phyloP scores from a whole-genome alignment of 2,113 vertebrate genomes.

The Chloebia gouldiae region DNA sequence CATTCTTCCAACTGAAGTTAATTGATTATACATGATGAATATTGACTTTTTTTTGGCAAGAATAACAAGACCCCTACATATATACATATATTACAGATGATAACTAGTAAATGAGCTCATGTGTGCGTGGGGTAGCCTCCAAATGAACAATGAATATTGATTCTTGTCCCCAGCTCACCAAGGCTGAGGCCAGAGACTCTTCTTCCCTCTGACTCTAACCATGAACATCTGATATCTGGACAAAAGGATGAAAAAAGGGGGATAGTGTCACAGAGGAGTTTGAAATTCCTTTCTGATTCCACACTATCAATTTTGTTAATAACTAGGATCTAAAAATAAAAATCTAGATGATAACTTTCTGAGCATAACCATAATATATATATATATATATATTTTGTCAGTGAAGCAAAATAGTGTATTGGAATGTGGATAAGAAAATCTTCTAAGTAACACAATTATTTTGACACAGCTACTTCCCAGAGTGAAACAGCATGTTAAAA shows the following conservation, averaged over 20 bases:
- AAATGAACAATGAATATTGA: not conserved
- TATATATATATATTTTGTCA: no score
- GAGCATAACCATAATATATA: no score
- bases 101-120: not conserved
- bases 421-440: not conserved
- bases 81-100: not conserved
- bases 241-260: not conserved
- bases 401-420: not conserved
- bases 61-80: not conserved
- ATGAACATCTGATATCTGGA: not conserved
- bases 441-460: not conserved
- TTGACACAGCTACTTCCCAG: not conserved
- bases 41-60: not conserved
- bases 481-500: not conserved
- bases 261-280: not conserved
- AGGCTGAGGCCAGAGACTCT: not conserved
- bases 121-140: not conserved
- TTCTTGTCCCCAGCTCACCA: not conserved
- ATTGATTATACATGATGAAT: not conserved
- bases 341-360: not conserved
- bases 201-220: not conserved
- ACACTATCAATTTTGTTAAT: not conserved
- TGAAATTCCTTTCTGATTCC: not conserved
- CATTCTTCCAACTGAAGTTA: not conserved
- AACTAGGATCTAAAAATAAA: not conserved